Evolutionary conservation across 2,797 vertebrate species (phyloP).

Genomic region (Mus spretus): DNA sequence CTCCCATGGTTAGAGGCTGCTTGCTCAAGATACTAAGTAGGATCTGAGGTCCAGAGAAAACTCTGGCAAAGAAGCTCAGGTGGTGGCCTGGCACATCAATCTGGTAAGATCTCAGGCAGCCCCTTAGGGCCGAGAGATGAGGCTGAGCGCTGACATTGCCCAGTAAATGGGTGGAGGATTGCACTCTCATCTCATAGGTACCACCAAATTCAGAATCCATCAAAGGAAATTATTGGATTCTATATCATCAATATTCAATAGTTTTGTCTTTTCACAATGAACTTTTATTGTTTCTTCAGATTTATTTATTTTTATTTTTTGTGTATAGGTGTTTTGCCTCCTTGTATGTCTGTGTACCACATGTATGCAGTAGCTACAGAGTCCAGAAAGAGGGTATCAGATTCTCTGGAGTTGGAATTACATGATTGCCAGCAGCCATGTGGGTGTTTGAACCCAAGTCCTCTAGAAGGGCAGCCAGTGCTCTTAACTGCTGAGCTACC

Average conservation of each 20-base stretch:
- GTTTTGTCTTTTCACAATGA: background rate
- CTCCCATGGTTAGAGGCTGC: background rate
- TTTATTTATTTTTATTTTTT: background rate
- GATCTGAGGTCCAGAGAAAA: background rate
- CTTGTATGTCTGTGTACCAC: background rate
- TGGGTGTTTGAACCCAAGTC: background rate
- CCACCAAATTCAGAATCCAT: background rate
- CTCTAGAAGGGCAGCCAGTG: background rate
- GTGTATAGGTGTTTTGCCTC: background rate
- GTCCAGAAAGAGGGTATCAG: background rate
- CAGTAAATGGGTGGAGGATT: accelerated
- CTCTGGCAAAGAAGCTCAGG: background rate
- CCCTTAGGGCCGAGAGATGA: background rate
- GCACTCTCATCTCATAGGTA: background rate
- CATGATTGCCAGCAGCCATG: background rate
- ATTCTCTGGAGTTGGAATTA: background rate
- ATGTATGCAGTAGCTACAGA: background rate
- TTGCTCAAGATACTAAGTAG: background rate
- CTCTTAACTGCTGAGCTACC: background rate
- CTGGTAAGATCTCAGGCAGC: no score
- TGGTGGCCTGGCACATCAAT: background rate
- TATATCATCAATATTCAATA: background rate
- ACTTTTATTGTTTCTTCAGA: background rate
- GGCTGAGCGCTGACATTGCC: background rate
- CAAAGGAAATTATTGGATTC: background rate